phyloP scores from a whole-genome alignment of 2,888 invertebrate species.

The Eueremaeus valkanovi region DNA sequence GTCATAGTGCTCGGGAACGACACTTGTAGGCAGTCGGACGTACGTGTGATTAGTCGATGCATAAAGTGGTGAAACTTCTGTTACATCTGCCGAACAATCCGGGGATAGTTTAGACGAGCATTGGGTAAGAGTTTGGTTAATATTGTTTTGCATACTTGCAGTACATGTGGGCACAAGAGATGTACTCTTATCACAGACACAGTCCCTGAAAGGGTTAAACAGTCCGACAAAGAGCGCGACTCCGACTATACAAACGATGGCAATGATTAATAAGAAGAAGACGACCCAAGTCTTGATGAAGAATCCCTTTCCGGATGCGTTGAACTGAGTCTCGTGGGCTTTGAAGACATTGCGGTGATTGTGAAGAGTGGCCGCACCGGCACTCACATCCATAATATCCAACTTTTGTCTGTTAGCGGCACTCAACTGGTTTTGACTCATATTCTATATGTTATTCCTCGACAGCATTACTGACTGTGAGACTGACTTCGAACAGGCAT shows the following conservation, averaged over 20 bases:
- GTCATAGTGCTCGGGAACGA: conserved; percentile 44
- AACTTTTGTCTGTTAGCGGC: not conserved
- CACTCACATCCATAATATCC: conserved; percentile 25
- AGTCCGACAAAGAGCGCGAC: conserved; percentile 1
- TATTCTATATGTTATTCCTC: no score
- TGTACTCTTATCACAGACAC: conserved; percentile 32
- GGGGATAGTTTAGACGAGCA: not conserved
- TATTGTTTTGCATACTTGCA: not conserved
- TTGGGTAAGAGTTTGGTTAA: not conserved
- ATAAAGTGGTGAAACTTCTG: not conserved
- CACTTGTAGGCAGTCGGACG: conserved; percentile 38
- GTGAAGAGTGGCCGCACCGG: not conserved
- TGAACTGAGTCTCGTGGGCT: not conserved
- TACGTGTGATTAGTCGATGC: not conserved
- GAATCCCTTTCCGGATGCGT: not conserved
- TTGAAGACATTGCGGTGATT: conserved; percentile 24
- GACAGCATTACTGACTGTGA: not conserved
- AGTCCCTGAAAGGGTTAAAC: not conserved
- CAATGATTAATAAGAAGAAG: not conserved
- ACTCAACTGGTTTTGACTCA: not conserved
- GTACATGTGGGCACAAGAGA: conserved; percentile 6
- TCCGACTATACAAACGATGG: conserved; percentile 1
- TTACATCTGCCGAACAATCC: not conserved
- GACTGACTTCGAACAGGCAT: not conserved
- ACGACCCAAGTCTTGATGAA: conserved; percentile 25